Evolutionary conservation across 2,888 invertebrate genomes (phyloP).

Genomic region (Machimus atricapillus): DNA sequence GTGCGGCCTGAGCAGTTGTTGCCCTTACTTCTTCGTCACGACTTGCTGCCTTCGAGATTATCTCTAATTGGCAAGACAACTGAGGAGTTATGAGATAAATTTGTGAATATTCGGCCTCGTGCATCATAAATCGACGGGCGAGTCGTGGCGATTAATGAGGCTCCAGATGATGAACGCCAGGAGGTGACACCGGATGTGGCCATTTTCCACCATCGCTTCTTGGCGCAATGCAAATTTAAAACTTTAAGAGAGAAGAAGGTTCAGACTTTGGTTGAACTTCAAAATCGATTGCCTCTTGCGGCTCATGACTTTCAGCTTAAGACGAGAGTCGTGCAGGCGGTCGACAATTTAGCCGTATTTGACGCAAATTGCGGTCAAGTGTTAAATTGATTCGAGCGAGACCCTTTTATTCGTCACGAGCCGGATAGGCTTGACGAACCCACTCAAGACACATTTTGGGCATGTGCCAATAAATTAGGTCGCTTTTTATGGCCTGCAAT

Average conservation of each 20-base stretch:
- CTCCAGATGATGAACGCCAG: not conserved
- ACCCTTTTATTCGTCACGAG: not conserved
- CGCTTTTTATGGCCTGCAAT: not conserved
- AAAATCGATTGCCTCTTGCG: not conserved
- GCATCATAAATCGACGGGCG: constrained; percentile 1
- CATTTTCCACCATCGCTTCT: not conserved
- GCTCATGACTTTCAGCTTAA: not conserved
- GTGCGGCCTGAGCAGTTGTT: not conserved
- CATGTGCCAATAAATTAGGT: constrained; percentile 8
- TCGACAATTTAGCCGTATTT: not conserved
- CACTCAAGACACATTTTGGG: not conserved
- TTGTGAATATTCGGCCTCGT: constrained; percentile 20
- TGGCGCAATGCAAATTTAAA: not conserved
- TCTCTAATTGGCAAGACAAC: constrained; percentile 32
- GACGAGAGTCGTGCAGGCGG: not conserved
- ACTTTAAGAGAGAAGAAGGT: not conserved
- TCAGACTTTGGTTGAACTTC: not conserved
- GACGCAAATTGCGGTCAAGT: constrained; percentile 19
- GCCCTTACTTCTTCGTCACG: constrained; percentile 22
- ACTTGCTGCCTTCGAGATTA: constrained; percentile 13
- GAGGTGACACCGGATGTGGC: not conserved
- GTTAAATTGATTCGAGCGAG: not conserved
- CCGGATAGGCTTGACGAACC: not conserved
- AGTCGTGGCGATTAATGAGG: not conserved
- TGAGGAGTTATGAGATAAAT: constrained; percentile 23